Percentiles rank a stretch among this genome's conserved stretches.
phyloP scores from a whole-genome alignment of 1,140 invertebrate species.

The Anastrepha ludens region DNA sequence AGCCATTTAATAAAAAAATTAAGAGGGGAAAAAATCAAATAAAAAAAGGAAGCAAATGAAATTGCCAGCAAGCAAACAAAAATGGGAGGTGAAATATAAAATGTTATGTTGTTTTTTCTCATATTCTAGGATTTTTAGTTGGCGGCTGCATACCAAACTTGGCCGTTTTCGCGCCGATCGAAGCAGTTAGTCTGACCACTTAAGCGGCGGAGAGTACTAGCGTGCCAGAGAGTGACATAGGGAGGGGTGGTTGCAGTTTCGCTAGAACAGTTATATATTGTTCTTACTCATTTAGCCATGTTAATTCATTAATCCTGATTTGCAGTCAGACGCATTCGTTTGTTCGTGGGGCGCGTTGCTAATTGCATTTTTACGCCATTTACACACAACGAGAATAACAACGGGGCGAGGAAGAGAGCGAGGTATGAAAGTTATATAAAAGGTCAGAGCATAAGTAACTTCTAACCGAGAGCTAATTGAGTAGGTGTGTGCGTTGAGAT shows the following conservation, averaged over 20 bases:
- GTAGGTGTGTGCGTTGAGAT: background rate
- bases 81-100: background rate
- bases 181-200: background rate
- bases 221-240: background rate
- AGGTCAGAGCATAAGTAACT: background rate
- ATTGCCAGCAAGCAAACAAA: background rate
- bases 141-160: conserved; percentile 7
- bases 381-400: conserved; percentile 57
- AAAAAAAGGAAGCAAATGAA: background rate
- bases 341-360: conserved; percentile 56
- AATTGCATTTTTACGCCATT: conserved; percentile 69
- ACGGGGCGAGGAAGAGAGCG: background rate
- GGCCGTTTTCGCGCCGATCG: background rate
- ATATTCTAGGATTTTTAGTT: background rate
- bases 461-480: background rate
- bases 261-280: conserved; percentile 58
- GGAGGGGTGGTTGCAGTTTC: background rate
- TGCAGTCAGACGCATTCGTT: conserved; percentile 52
- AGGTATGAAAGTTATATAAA: background rate
- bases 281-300: conserved; percentile 68
- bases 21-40: background rate
- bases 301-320: conserved; percentile 72
- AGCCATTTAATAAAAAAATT: conserved; percentile 30
- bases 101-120: conserved; percentile 1
- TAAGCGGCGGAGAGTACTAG: background rate